Percentiles rank a stretch among this genome's conserved stretches.
These are phyloP conservation scores for Galleria mellonella DNA, from an alignment of 1,140 invertebrate species.

Conservation along the genomic window DNA sequence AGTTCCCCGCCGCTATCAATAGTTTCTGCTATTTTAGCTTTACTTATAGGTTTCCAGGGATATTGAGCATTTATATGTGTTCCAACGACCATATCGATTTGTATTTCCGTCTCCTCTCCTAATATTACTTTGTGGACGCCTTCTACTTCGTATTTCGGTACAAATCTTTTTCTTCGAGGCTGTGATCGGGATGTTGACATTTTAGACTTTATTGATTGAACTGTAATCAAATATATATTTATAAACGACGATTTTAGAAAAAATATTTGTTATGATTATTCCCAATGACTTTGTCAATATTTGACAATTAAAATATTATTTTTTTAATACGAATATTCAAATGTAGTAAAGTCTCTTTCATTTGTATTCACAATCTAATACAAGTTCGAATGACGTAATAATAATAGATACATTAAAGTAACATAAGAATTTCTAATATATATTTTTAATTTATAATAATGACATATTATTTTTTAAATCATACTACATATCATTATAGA, in stretches of 20 bases:
- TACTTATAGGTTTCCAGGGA: constrained; percentile 81
- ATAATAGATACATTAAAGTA: too few relatives aligned
- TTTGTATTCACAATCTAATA: neutral
- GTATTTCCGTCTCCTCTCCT: constrained; percentile 65
- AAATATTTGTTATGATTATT: neutral
- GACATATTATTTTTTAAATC: too few relatives aligned
- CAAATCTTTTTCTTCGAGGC: constrained; percentile 54
- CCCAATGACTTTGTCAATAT: neutral
- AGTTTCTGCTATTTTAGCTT: constrained; percentile 77
- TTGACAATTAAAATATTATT: neutral
- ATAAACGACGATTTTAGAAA: neutral
- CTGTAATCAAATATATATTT: constrained; percentile 15
- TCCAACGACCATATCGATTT: constrained; percentile 72
- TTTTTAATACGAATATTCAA: neutral
- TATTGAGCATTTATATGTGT: constrained; percentile 80
- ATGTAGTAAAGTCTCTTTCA: constrained; percentile 1
- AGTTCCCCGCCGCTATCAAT: constrained; percentile 63
- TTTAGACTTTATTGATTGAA: constrained; percentile 13
- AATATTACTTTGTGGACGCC: constrained; percentile 52
- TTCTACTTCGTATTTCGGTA: constrained; percentile 65
- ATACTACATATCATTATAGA: too few relatives aligned
- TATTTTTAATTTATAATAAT: too few relatives aligned
- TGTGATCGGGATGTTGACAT: constrained; percentile 32
- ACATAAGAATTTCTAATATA: too few relatives aligned
- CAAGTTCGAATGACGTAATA: too few relatives aligned